Percentiles rank a stretch among this genome's conserved stretches.
Evolutionary conservation across 2,888 invertebrate genomes (phyloP).

Genomic region (Calliphora vomitoria): DNA sequence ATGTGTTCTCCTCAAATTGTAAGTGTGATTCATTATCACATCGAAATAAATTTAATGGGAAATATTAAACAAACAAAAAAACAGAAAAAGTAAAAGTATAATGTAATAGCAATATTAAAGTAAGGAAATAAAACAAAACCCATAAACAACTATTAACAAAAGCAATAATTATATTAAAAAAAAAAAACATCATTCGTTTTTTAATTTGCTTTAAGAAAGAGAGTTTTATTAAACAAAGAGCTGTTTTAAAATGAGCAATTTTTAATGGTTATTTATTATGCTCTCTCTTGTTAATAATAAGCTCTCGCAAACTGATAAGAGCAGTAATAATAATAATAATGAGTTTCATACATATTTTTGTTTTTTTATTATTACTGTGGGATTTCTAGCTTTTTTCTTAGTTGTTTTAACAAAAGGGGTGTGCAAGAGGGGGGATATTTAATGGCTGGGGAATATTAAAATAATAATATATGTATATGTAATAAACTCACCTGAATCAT

Average conservation of each 20-base stretch:
- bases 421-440: not conserved
- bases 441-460: not conserved
- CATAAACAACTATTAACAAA: no score
- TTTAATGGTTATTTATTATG: not conserved
- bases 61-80: no score
- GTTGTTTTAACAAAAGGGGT: not conserved
- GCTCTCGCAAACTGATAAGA: constrained; percentile 30
- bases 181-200: constrained; percentile 4
- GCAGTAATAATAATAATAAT: not conserved
- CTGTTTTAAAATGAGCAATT: not conserved
- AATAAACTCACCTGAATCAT: constrained; percentile 76
- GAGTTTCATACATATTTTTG: not conserved
- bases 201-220: not conserved
- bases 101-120: not conserved
- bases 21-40: constrained; percentile 71
- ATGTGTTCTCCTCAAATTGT: not conserved
- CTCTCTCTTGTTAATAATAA: not conserved
- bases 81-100: not conserved
- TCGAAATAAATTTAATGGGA: constrained; percentile 10
- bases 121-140: not conserved
- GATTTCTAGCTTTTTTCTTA: not conserved
- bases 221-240: not conserved
- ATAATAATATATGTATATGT: not conserved
- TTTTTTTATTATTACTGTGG: not conserved
- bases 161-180: no score